Base-by-base conservation (phyloP, 2,113 vertebrate genomes). In the Pollachius pollachius region DNA sequence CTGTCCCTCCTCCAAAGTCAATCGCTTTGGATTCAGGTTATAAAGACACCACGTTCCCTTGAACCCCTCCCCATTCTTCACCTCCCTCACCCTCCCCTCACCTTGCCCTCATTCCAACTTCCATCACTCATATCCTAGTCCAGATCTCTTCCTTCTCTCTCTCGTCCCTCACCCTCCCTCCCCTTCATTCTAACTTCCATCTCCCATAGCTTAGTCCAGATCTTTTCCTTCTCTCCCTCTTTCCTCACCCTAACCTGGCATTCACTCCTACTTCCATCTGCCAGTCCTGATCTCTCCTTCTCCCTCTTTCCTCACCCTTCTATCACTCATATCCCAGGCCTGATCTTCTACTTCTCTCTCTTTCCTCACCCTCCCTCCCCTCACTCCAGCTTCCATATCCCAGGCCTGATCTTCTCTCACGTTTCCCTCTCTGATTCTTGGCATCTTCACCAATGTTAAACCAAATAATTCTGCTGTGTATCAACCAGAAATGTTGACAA, bases 1-100 rank as follows among this genome's bases (percentile, higher is more conserved):
- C 97, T 1, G 97, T 99, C n/a, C 91, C 93, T 48, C 97, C 96
- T 85, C 97, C 97, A 7, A 99, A 96, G 78, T 99, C 97, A 0
- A 92, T 99, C 74, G 96, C 95, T 83, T 88, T 95, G 81, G 97
- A 99, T 85, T 95, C 97, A 89, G 96, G 97, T 99, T 92, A 67
- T 69, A 56, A 65, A 48, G 25, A 64, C 37, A 41, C 17, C 16
- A 30, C 13, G 17, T 4, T 23, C 52, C 34, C 52, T 19, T 34
- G 16, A 15, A 16, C 16, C 17, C 30, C 62, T 64, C 6, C 62
- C 21, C 13, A 3, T 25, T 13, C 13, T 3, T 19, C 5, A 12
- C 54, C 25, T 17, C 16, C 56, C 25, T 15, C 19, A 15, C 15
- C 1, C 23, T 37, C 15, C 52, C 34, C 62, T 23, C 23, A n/a